Evolutionary conservation across 2,113 vertebrate species (phyloP).

Genomic region (Genyomyrus donnyi): DNA sequence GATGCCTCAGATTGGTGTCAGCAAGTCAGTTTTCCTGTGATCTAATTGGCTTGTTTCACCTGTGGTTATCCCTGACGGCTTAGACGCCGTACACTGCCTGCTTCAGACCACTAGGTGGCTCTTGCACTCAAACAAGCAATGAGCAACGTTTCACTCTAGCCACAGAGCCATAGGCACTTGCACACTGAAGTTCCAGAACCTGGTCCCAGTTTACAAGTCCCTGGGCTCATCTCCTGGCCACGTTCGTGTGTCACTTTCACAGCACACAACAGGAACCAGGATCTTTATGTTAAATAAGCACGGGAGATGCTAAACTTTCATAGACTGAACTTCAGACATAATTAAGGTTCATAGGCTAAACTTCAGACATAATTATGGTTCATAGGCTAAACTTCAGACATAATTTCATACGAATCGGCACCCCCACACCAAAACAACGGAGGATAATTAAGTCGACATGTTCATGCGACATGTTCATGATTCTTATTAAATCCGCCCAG

Average conservation of each 20-base stretch:
- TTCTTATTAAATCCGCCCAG: background rate
- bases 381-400: no score
- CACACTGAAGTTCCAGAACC: background rate
- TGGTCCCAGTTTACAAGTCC: background rate
- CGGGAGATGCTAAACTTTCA: background rate
- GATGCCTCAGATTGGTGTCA: constrained; percentile 28
- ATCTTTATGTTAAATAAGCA: background rate
- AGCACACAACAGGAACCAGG: background rate
- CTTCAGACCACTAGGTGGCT: constrained; percentile 35
- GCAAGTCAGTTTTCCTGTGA: constrained; percentile 34
- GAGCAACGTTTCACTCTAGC: background rate
- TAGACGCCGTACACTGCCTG: background rate
- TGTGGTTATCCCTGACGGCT: constrained; percentile 25
- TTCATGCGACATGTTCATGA: background rate
- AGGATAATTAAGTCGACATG: no score
- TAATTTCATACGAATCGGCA: no score
- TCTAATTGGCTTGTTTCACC: constrained; percentile 53
- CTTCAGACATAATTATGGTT: no score
- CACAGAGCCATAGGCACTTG: background rate
- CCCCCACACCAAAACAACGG: no score
- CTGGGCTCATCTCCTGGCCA: background rate
- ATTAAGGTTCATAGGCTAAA: no score
- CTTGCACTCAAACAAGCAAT: background rate
- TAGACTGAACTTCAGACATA: no score
- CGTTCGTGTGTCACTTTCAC: background rate